Conservation (phyloP, 2,797 vertebrate genomes). For the Lagocephalus sceleratus region DNA sequence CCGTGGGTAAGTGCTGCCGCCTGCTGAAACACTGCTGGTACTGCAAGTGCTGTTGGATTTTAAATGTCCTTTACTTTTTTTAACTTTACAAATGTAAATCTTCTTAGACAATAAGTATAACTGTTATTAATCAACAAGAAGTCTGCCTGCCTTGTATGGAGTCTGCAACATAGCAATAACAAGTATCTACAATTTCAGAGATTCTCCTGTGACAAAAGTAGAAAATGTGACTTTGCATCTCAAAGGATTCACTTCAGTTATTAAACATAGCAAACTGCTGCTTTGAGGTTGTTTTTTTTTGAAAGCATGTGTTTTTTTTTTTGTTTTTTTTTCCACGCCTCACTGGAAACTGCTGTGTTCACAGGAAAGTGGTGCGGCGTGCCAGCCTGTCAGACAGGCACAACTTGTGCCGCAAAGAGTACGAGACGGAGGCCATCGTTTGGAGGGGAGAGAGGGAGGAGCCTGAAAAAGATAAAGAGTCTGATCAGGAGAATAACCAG, state of each 20-base stretch:
- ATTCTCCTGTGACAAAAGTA: too few species aligned
- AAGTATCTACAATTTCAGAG: too few species aligned
- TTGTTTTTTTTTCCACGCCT: slow-evolving; percentile 6
- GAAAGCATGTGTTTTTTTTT: neutral
- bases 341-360: slow-evolving; percentile 16
- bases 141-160: too few species aligned
- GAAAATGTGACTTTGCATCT: too few species aligned
- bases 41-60: slow-evolving; percentile 1
- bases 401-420: slow-evolving; percentile 94
- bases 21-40: slow-evolving; percentile 45
- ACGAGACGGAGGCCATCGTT: slow-evolving; percentile 94
- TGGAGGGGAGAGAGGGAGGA: slow-evolving; percentile 86
- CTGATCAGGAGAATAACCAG: slow-evolving; percentile 86
- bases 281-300: neutral
- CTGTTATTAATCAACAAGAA: too few species aligned
- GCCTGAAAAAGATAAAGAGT: slow-evolving; percentile 82
- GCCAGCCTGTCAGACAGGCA: slow-evolving; percentile 94
- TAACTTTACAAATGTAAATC: neutral
- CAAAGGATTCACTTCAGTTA: too few species aligned
- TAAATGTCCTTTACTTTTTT: neutral
- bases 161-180: too few species aligned
- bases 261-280: too few species aligned
- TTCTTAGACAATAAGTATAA: too few species aligned
- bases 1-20: slow-evolving; percentile 83
- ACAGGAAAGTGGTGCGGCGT: slow-evolving; percentile 93